Conservation (phyloP, 2,113 vertebrate species). For the Halcyon senegalensis region DNA sequence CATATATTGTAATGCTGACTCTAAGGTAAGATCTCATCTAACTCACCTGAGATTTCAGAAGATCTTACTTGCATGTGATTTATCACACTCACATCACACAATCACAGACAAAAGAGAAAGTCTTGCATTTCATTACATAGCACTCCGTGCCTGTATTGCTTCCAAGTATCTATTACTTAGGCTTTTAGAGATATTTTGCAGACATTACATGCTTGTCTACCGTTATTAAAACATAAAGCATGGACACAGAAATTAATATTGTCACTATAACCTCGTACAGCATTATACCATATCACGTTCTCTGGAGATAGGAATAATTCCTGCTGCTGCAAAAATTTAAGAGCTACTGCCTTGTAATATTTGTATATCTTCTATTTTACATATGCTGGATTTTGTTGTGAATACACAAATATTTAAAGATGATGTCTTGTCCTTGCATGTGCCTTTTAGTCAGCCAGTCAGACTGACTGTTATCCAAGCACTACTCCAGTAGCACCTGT, state of each 20-base stretch:
- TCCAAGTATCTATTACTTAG: not conserved
- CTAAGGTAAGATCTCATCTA: not conserved
- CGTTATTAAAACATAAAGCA: not conserved
- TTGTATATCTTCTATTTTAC: constrained; percentile 41
- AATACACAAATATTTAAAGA: constrained; percentile 63
- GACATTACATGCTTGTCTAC: not conserved
- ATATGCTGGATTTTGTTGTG: constrained; percentile 32
- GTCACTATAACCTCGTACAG: constrained; percentile 29
- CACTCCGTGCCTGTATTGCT: not conserved
- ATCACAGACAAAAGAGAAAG: not conserved
- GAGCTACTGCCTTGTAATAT: constrained; percentile 68
- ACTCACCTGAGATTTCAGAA: constrained; percentile 12
- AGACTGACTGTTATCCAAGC: not conserved
- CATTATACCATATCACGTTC: not conserved
- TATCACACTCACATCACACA: not conserved
- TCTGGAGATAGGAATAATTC: not conserved
- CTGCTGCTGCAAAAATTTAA: constrained; percentile 11
- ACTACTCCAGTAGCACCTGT: not conserved
- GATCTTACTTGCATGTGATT: constrained; percentile 40
- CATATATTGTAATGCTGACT: not conserved
- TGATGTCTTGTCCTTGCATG: constrained; percentile 26
- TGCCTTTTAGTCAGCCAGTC: not conserved
- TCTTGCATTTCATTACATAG: not conserved
- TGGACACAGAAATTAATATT: not conserved
- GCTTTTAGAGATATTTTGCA: not conserved